These are phyloP conservation scores for Peromyscus nudipes DNA, from an alignment of 2,797 vertebrate genomes.

Conservation along the genomic window DNA sequence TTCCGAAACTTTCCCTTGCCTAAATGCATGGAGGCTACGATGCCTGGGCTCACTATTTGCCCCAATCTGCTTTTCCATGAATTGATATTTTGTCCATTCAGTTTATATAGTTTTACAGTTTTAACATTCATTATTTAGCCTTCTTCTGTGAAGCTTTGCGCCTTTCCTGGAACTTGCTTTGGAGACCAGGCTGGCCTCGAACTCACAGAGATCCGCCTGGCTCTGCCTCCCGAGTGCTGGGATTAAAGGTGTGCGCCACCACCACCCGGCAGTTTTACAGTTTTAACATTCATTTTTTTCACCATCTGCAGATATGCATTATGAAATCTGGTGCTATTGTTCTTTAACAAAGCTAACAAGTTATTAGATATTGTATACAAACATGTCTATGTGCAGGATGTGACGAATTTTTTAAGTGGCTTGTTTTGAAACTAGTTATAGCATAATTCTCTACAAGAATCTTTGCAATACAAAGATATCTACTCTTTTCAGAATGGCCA, in stretches of 20 bases:
- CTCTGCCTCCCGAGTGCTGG: too few relatives aligned
- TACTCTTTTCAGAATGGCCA: background rate
- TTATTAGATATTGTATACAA: background rate
- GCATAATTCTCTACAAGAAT: background rate
- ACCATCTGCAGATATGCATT: background rate
- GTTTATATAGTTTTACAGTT: background rate
- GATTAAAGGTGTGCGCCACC: too few relatives aligned
- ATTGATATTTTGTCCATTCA: constrained; percentile 26
- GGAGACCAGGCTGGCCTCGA: too few relatives aligned
- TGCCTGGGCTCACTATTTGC: background rate
- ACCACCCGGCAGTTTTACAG: too few relatives aligned
- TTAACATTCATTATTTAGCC: constrained; percentile 44
- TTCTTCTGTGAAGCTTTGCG: too few relatives aligned
- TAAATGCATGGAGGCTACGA: background rate
- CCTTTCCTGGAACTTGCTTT: too few relatives aligned
- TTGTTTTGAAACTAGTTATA: background rate
- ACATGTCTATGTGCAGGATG: background rate
- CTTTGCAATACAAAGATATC: background rate
- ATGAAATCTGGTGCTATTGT: background rate
- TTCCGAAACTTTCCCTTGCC: background rate
- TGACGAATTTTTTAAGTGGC: background rate
- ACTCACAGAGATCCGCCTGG: too few relatives aligned
- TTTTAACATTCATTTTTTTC: constrained; percentile 40
- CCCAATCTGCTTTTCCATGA: background rate
- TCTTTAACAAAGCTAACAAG: background rate